phyloP scores from a whole-genome alignment of 2,888 invertebrate species.

The Cephus pulcher region DNA sequence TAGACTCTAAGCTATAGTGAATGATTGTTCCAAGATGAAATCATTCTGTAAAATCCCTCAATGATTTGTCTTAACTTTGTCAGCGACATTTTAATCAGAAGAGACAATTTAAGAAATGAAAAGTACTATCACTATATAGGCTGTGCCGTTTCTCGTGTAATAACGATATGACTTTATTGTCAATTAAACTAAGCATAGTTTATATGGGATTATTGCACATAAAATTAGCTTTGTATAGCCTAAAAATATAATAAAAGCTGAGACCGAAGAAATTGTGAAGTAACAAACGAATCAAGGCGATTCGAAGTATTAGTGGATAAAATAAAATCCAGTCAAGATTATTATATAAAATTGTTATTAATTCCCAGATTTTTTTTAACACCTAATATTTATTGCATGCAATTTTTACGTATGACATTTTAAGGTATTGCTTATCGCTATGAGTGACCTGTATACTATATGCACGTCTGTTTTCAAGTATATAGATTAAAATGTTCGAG shows the following conservation, averaged over 20 bases:
- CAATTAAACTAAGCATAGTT: too few relatives aligned
- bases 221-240: too few relatives aligned
- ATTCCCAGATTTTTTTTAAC: neutral
- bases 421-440: neutral
- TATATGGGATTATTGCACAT: too few relatives aligned
- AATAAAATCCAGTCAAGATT: too few relatives aligned
- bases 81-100: neutral
- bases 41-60: neutral
- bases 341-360: neutral
- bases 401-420: neutral
- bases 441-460: neutral
- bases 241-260: too few relatives aligned
- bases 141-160: too few relatives aligned
- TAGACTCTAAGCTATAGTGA: neutral
- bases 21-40: neutral
- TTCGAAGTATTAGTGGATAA: too few relatives aligned
- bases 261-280: too few relatives aligned
- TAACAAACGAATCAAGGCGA: too few relatives aligned
- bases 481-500: neutral
- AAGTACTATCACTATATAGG: too few relatives aligned
- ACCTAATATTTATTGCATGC: neutral
- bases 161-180: too few relatives aligned
- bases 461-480: neutral
- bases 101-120: neutral
- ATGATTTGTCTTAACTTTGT: neutral